Evolutionary conservation across 35 echinoderm and acorn worm species (phyloP).

Genomic region (Anneissia japonica): DNA sequence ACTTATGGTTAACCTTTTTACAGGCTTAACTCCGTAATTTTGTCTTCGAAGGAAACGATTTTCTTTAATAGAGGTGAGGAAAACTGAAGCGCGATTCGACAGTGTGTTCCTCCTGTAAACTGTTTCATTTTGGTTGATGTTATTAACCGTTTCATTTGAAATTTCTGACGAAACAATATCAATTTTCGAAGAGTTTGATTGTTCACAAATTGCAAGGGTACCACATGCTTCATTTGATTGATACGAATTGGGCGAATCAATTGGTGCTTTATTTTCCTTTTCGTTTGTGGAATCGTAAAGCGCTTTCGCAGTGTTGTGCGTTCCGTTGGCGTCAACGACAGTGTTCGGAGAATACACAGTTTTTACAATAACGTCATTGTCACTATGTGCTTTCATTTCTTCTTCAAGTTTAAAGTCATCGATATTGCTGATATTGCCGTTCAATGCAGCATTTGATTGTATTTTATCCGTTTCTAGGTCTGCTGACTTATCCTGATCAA

Average conservation of each 20-base stretch:
- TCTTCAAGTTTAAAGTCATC: background rate
- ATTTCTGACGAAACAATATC: background rate
- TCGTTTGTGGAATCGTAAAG: no score
- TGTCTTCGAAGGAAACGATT: background rate
- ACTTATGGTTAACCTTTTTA: background rate
- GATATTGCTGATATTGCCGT: no score
- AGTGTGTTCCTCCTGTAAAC: background rate
- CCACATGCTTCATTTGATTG: no score
- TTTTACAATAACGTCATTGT: background rate
- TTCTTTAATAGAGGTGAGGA: background rate
- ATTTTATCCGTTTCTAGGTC: no score
- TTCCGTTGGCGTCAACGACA: background rate
- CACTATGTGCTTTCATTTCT: background rate
- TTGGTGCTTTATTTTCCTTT: no score
- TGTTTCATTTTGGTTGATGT: background rate
- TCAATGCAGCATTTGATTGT: no score
- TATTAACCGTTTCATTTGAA: background rate
- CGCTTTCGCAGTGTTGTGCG: background rate
- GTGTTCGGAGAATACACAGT: background rate
- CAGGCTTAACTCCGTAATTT: background rate
- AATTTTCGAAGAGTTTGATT: background rate
- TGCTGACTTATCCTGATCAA: no score
- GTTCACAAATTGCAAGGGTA: background rate
- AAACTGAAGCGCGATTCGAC: background rate
- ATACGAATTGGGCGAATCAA: no score